These are phyloP conservation scores for Parazoanthus swiftii DNA, from an alignment of 92 coral and sea anemone species.

Conservation along the genomic window DNA sequence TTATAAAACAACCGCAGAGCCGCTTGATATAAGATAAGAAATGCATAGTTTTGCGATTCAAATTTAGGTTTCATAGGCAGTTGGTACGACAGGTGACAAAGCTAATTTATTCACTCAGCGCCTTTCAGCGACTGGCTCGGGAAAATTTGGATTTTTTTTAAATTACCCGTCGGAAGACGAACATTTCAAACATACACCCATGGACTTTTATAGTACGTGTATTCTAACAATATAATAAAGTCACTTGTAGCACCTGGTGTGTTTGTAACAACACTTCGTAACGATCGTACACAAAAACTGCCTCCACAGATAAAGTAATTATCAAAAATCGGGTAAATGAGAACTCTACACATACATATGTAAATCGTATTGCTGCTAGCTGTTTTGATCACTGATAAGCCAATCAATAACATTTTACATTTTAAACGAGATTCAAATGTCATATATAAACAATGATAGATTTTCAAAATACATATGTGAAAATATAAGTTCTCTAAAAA, in stretches of 20 bases:
- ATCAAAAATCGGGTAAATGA: too few species aligned
- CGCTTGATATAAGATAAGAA: background rate
- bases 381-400: background rate
- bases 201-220: background rate
- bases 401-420: background rate
- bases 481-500: too few species aligned
- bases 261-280: background rate
- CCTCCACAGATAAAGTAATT: background rate
- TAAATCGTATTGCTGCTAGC: background rate
- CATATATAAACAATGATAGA: too few species aligned
- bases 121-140: too few species aligned
- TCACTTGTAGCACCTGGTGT: background rate
- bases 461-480: background rate
- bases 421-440: background rate
- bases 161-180: too few species aligned
- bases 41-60: too few species aligned
- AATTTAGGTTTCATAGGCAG: background rate
- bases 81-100: too few species aligned
- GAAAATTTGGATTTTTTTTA: too few species aligned
- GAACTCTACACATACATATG: background rate
- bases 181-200: background rate
- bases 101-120: too few species aligned
- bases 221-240: background rate
- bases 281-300: background rate
- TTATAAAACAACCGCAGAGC: too few species aligned